Evolutionary conservation across 2,113 vertebrate genomes (phyloP).

Genomic region (Lepisosteus osseus): DNA sequence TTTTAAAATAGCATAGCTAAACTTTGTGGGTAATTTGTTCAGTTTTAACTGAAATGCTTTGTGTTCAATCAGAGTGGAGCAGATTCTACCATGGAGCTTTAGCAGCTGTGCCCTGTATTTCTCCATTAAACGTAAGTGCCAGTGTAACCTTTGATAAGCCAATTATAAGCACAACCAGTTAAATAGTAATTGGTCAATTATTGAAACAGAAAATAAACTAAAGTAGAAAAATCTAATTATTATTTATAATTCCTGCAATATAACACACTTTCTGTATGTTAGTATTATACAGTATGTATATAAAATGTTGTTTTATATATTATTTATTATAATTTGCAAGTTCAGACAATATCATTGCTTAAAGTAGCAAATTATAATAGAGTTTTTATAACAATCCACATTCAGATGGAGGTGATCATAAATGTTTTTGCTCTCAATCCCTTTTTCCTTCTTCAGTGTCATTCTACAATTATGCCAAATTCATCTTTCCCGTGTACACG

Average conservation of each 20-base stretch:
- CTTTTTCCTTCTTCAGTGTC: conserved; percentile 25
- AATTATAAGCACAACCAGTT: conserved; percentile 47
- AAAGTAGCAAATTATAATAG: conserved; percentile 2
- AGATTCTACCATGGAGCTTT: conserved; percentile 26
- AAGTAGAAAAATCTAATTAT: conserved; percentile 39
- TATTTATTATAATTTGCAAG: conserved; percentile 17
- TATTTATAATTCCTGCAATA: conserved; percentile 40
- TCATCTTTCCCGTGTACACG: conserved; percentile 47
- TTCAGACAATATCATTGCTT: background rate
- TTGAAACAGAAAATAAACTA: conserved; percentile 34
- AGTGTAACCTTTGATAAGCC: conserved; percentile 48
- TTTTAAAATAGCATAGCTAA: background rate
- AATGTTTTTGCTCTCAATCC: conserved; percentile 4
- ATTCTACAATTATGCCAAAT: conserved; percentile 56
- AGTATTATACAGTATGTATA: conserved; percentile 37
- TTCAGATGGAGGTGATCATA: conserved; percentile 5
- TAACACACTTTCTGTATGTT: conserved; percentile 22
- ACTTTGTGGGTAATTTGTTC: conserved; percentile 17
- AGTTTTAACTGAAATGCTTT: conserved; percentile 37
- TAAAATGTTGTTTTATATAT: conserved; percentile 25
- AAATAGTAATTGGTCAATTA: conserved; percentile 42
- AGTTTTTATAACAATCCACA: conserved; percentile 5
- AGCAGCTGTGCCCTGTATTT: conserved; percentile 37
- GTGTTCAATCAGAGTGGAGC: conserved; percentile 18
- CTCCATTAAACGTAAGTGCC: conserved; percentile 39